Evolutionary conservation across 2,888 invertebrate genomes (phyloP).

Genomic region (Galerucella nymphaeae): DNA sequence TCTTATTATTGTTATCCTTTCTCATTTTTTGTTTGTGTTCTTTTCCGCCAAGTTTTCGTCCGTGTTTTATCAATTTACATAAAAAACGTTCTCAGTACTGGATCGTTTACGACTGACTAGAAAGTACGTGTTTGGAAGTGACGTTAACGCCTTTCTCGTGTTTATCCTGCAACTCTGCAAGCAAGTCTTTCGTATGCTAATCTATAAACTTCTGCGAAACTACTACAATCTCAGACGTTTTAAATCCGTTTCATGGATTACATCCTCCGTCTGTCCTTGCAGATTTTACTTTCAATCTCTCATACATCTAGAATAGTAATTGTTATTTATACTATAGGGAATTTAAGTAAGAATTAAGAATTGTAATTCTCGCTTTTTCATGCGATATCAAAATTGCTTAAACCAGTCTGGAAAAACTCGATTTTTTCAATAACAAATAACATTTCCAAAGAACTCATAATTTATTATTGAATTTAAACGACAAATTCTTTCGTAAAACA

Average conservation of each 20-base stretch:
- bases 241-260: too few relatives aligned
- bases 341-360: too few relatives aligned
- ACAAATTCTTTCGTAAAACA: background rate
- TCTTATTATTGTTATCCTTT: constrained; percentile 23
- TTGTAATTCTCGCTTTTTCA: too few relatives aligned
- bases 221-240: background rate
- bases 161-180: background rate
- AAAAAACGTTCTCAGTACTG: constrained; percentile 18
- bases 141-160: background rate
- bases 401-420: too few relatives aligned
- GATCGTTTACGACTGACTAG: constrained; percentile 16
- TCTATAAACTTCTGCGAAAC: background rate
- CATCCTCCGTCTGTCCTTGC: too few relatives aligned
- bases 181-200: background rate
- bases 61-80: constrained; percentile 31
- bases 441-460: background rate
- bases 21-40: constrained; percentile 23
- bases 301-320: too few relatives aligned
- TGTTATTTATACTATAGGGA: too few relatives aligned
- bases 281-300: background rate
- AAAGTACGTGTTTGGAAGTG: constrained; percentile 10
- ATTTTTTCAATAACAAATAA: too few relatives aligned
- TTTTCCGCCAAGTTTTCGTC: background rate
- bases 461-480: background rate
- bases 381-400: too few relatives aligned